Evolutionary conservation across 2,797 vertebrate genomes (phyloP), one percentile per base, ranked within the genome.

Genomic region (Champsocephalus esox): DNA sequence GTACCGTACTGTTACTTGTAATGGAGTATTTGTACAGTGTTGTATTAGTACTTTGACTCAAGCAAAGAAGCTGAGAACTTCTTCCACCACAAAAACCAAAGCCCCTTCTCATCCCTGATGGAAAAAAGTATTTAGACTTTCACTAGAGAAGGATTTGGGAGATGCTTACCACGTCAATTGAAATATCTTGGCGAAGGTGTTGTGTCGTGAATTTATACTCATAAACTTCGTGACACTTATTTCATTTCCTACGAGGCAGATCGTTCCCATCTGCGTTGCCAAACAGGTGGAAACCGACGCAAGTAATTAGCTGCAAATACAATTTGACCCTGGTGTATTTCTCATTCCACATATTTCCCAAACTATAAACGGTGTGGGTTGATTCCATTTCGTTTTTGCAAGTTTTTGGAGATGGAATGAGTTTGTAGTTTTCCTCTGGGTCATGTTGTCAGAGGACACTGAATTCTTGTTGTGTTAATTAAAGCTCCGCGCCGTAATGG

Each of bases 401-500:
- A 75, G 69, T 89, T 73, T 9, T 57, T 62, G 70, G 46, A 71
- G 83, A 89, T 88, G 90, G 92, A 91, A 93, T 92, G 88, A 93
- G 87, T 90, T 86, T 81, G 80, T 86, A 75, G 83, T 81, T 88
- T 78, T 89, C 90, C 90, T 91, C 72, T 80, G 91, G 90, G 90
- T 83, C 70, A 88, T 77, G 85, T 83, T 88, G 87, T 92, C 91
- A 85, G 87, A 89, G 88, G 88, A 90, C 80, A 82, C 69, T 49
- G 63, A 79, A 85, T 89, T 89, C 89, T 92, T 92, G 88, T 91
- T 91, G 84, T 90, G 84, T 92, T 93, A 92, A 92, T 94, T 93
- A 92, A 89, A 92, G 87, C 86, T 84, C 70, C 48, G 62, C 32
- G 38, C 79, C 75, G 65, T 80, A 82, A 90, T 81, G 69, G 66